phyloP scores from a whole-genome alignment of 1,140 invertebrate species.

The Leptonema lineaticorne region DNA sequence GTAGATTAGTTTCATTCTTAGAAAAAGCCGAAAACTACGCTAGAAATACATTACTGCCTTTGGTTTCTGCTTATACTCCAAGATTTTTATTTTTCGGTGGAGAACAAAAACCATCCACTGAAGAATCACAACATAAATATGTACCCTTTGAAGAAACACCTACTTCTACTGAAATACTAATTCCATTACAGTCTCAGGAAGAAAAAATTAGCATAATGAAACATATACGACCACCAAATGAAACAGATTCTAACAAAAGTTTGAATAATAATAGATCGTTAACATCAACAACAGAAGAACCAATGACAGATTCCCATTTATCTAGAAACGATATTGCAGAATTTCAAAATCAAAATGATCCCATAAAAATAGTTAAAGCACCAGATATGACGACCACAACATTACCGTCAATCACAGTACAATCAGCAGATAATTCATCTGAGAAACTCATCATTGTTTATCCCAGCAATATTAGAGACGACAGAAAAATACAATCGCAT shows the following conservation, averaged over 20 bases:
- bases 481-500: slow-evolving; percentile 53
- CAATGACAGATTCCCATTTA: not conserved
- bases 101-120: slow-evolving; percentile 41
- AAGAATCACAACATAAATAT: slow-evolving; percentile 48
- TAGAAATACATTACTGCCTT: slow-evolving; percentile 68
- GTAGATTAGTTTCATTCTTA: slow-evolving; percentile 71
- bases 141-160: slow-evolving; percentile 48
- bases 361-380: slow-evolving; percentile 45
- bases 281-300: not conserved
- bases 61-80: slow-evolving; percentile 75
- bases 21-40: slow-evolving; percentile 80
- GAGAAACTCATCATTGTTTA: slow-evolving; percentile 56
- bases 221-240: slow-evolving; percentile 49
- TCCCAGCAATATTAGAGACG: slow-evolving; percentile 53
- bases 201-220: slow-evolving; percentile 53
- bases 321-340: slow-evolving; percentile 11
- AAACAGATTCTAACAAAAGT: slow-evolving; percentile 8
- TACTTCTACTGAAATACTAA: slow-evolving; percentile 25
- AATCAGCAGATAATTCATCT: slow-evolving; percentile 44
- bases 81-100: slow-evolving; percentile 61
- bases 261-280: not conserved
- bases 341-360: slow-evolving; percentile 27
- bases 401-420: slow-evolving; percentile 49
- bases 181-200: slow-evolving; percentile 52
- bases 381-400: slow-evolving; percentile 50